Percentiles rank a stretch among this genome's conserved stretches.
Evolutionary conservation across 2,888 invertebrate species (phyloP).

Genomic region (Sphaerophoria rueppellii): DNA sequence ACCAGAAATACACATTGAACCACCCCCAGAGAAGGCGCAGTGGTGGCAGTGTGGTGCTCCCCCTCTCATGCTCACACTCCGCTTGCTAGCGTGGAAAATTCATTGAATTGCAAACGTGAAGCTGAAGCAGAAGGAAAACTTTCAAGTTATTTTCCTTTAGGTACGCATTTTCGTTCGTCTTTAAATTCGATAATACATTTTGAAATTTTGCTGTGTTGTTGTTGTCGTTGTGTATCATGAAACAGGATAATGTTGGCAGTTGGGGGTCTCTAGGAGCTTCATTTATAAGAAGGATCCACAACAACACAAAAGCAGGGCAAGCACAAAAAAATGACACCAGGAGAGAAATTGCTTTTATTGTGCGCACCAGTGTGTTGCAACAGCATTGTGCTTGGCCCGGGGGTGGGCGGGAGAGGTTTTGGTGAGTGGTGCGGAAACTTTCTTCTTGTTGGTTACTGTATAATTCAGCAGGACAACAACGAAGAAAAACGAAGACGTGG

Average conservation of each 20-base stretch:
- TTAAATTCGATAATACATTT: slow-evolving; percentile 70
- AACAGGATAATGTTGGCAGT: neutral
- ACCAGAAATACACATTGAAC: slow-evolving; percentile 17
- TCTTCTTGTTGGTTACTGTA: slow-evolving; percentile 48
- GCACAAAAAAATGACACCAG: slow-evolving; percentile 63
- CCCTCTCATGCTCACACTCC: neutral
- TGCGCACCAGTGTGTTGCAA: slow-evolving; percentile 72
- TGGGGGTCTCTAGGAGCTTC: slow-evolving; percentile 51
- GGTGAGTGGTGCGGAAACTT: slow-evolving; percentile 28
- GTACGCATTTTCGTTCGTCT: slow-evolving; percentile 49
- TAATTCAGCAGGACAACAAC: slow-evolving; percentile 53
- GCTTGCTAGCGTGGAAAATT: slow-evolving; percentile 62
- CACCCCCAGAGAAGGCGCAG: neutral
- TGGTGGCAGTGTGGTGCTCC: neutral
- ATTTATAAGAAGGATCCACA: slow-evolving; percentile 48
- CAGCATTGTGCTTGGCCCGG: slow-evolving; percentile 53
- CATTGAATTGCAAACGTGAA: slow-evolving; percentile 69
- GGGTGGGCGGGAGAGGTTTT: slow-evolving; percentile 25
- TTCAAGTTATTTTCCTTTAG: slow-evolving; percentile 71
- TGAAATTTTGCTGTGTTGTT: slow-evolving; percentile 33
- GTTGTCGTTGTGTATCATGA: slow-evolving; percentile 25
- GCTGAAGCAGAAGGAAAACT: slow-evolving; percentile 66
- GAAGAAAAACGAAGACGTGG: slow-evolving; percentile 43
- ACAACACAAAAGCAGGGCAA: slow-evolving; percentile 4
- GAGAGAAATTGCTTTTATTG: slow-evolving; percentile 73